Percentiles rank a stretch among this genome's conserved stretches.
phyloP scores from a whole-genome alignment of 2,888 invertebrate species.

The Ectemnius cavifrons region DNA sequence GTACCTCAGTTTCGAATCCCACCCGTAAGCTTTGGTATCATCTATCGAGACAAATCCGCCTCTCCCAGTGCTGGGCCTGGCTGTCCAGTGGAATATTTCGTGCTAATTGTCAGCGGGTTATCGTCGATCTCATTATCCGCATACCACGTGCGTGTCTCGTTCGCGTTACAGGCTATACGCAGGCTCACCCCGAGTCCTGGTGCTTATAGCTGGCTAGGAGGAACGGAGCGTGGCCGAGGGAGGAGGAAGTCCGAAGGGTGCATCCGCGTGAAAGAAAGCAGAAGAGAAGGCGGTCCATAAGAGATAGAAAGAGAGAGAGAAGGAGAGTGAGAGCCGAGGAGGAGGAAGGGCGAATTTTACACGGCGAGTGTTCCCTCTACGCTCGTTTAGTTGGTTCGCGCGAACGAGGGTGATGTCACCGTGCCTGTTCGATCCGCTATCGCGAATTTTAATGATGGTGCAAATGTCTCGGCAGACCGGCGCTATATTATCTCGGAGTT shows the following conservation, averaged over 20 bases:
- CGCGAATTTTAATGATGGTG: constrained; percentile 79
- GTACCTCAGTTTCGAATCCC: neutral
- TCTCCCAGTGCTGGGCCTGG: neutral
- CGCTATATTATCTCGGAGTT: constrained; percentile 77
- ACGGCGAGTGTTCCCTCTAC: constrained; percentile 68
- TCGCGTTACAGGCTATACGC: constrained; percentile 43
- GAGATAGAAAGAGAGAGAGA: constrained; percentile 20
- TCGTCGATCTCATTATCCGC: constrained; percentile 72
- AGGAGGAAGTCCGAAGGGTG: constrained; percentile 6
- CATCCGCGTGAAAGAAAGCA: neutral
- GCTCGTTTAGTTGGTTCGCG: constrained; percentile 75
- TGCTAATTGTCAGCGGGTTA: constrained; percentile 60
- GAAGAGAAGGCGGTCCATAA: neutral
- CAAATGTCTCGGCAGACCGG: constrained; percentile 76
- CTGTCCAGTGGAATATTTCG: constrained; percentile 9
- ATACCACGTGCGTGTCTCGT: constrained; percentile 69
- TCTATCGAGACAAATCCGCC: neutral
- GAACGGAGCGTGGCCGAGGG: constrained; percentile 13
- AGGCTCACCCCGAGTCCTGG: constrained; percentile 19
- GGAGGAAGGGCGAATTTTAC: constrained; percentile 64
- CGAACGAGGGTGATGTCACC: constrained; percentile 77
- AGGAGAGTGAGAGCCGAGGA: constrained; percentile 22
- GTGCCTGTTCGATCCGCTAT: constrained; percentile 77
- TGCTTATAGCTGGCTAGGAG: constrained; percentile 1
- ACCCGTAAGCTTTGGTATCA: neutral